Evolutionary conservation across 2,113 vertebrate species (phyloP), one percentile per base, ranked within the genome.

Genomic region (Sphaerodactylus townsendi): DNA sequence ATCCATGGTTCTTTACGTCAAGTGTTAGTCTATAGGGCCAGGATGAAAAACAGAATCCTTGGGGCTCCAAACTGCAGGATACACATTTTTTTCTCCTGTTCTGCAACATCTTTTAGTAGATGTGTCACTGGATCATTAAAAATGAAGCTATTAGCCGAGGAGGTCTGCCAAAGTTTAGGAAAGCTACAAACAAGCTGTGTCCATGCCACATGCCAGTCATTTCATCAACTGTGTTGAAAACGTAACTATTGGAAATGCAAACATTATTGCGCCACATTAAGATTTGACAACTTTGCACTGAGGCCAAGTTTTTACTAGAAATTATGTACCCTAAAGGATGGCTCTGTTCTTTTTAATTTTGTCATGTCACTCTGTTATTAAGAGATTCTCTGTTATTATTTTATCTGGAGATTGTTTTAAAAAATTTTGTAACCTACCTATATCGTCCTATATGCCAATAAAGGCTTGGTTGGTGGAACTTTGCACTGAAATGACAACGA

Each of bases 141-240:
- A 77, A 56, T 30, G 70, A 83, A 87, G 79, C 1, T 68, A 69
- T 13, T 69, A 69, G 78, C 2, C 68, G 30, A 56, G 71, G 90
- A 85, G 44, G 56, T 83, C 68, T 83, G 72, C 74, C 2, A 33
- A 86, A 87, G 74, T 85, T 86, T 89, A 88, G 85, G 66, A 83
- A 90, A 86, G 70, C 68, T 44, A 70, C 81, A 89, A 92, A 71
- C 80, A 90, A 90, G 41, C 25, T 86, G 65, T 76, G 33, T 83
- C 90, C 89, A 93, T 69, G 93, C 87, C 85, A 56, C 69, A 89
- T 68, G 80, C 85, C 82, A 86, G 86, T 87, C 83, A 64, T 73
- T 70, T 84, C 33, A 70, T 35, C 37, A 81, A 77, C 56, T 79
- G 73, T 14, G 6, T 11, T 15, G 72, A 35, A 87, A 82, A 56